Evolutionary conservation across 2,888 invertebrate species (phyloP).

Genomic region (Perizoma flavofasciatum): DNA sequence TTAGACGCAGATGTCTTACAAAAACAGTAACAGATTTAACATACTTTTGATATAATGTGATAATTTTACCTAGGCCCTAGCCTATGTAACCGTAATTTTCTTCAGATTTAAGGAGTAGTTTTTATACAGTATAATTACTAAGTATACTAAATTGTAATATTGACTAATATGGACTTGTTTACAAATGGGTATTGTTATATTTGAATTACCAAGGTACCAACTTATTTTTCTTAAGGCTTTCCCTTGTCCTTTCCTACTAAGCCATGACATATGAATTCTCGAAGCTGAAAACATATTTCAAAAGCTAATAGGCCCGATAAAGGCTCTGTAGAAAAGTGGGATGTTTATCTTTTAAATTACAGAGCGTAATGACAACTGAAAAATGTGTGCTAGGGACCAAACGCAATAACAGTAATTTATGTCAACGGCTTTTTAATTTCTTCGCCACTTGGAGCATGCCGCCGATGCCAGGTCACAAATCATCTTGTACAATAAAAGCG

Average conservation of each 20-base stretch:
- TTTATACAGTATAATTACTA: too few species aligned
- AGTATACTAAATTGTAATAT: too few species aligned
- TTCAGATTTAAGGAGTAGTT: too few species aligned
- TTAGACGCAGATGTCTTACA: too few species aligned
- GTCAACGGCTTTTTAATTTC: constrained; percentile 36
- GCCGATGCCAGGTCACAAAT: constrained; percentile 21
- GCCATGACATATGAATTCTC: constrained; percentile 1
- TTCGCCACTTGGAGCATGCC: constrained; percentile 25
- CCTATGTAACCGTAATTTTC: too few species aligned
- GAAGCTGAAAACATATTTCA: constrained; percentile 19
- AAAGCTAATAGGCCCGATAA: constrained; percentile 20
- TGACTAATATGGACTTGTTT: too few species aligned
- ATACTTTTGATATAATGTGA: too few species aligned
- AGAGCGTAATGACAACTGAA: constrained; percentile 32
- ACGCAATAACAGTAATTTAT: constrained; percentile 36
- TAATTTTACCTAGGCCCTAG: too few species aligned
- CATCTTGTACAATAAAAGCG: constrained; percentile 14
- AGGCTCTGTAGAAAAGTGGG: constrained; percentile 13
- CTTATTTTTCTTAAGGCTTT: constrained; percentile 1
- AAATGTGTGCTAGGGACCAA: constrained; percentile 31
- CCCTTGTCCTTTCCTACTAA: background rate
- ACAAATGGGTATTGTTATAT: too few species aligned
- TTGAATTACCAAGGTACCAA: too few species aligned
- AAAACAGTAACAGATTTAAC: too few species aligned
- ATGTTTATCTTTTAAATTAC: constrained; percentile 22